Percentiles rank a stretch among this genome's conserved stretches.
phyloP scores from a whole-genome alignment of 2,888 invertebrate genomes.

The Pterobdella sp. region DNA sequence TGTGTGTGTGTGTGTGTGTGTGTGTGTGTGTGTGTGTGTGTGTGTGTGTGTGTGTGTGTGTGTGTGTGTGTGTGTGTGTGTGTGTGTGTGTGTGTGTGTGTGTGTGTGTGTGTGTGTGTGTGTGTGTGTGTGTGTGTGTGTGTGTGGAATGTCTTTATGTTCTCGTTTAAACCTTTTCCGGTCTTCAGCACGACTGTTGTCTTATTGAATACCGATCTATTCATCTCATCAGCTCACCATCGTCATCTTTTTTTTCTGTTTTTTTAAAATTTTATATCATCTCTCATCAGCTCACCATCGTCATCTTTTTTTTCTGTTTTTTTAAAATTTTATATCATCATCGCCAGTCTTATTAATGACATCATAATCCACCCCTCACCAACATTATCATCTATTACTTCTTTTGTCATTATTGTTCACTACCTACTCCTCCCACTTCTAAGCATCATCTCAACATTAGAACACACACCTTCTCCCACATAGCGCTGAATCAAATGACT shows the following conservation, averaged over 20 bases:
- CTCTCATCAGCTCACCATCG: background rate
- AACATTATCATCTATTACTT: too few species aligned
- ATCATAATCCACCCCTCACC: too few species aligned
- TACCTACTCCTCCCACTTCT: too few species aligned
- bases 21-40: slow-evolving; percentile 7
- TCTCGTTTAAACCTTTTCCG: too few species aligned
- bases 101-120: background rate
- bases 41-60: slow-evolving; percentile 10
- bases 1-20: background rate
- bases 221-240: background rate
- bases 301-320: background rate
- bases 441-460: too few species aligned
- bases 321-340: background rate
- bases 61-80: background rate
- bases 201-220: background rate
- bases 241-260: background rate
- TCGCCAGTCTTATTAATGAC: too few species aligned
- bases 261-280: background rate
- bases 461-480: too few species aligned
- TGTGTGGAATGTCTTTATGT: background rate
- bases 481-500: too few species aligned
- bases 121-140: background rate
- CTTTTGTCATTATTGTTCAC: too few species aligned
- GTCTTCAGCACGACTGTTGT: too few species aligned
- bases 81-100: background rate